phyloP scores from a whole-genome alignment of 2,888 invertebrate species.

The Trilocha varians region DNA sequence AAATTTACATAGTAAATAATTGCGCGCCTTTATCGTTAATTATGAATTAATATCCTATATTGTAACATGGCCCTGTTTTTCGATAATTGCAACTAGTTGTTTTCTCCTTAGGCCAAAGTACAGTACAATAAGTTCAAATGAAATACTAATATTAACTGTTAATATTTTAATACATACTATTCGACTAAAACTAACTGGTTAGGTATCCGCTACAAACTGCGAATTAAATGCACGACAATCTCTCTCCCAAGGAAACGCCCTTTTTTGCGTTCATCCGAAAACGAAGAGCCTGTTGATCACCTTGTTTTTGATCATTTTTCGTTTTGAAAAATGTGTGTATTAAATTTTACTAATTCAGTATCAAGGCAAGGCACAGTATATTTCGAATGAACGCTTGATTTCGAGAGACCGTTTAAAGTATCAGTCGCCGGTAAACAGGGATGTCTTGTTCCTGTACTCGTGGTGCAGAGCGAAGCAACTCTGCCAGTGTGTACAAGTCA shows the following conservation, averaged over 20 bases:
- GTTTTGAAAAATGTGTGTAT: not conserved
- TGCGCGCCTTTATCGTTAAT: not conserved
- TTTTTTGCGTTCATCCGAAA: constrained; percentile 26
- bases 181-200: constrained; percentile 6
- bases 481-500: constrained; percentile 74
- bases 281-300: not conserved
- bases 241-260: constrained; percentile 35
- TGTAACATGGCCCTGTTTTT: not conserved
- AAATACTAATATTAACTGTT: not conserved
- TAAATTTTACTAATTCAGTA: not conserved
- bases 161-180: not conserved
- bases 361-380: constrained; percentile 6
- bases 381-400: constrained; percentile 28
- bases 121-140: not conserved
- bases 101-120: constrained; percentile 36
- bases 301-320: not conserved
- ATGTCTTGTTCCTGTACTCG: constrained; percentile 70
- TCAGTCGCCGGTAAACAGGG: constrained; percentile 75
- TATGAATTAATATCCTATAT: not conserved
- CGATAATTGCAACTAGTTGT: not conserved
- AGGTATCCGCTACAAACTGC: constrained; percentile 56
- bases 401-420: constrained; percentile 58
- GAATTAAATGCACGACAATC: constrained; percentile 62
- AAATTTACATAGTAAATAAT: no score
- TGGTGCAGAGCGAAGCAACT: constrained; percentile 69